A percentile compares a stretch with the other conserved stretches of the same genome.
These are phyloP conservation scores for Artemia sp. DNA, from an alignment of 2,888 invertebrate genomes.

Conservation along the genomic window DNA sequence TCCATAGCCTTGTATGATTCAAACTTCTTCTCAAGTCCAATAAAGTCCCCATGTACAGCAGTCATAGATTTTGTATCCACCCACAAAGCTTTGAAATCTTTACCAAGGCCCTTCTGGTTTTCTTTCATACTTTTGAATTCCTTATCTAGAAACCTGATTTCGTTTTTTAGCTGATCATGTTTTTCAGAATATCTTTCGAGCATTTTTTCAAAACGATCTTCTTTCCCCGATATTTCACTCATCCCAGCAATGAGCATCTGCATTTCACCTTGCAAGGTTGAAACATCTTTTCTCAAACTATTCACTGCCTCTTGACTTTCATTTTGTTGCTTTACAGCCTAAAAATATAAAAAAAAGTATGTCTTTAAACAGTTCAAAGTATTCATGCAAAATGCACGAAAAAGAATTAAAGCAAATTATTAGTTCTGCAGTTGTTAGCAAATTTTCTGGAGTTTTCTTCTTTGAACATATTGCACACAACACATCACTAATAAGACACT, in stretches of 20 bases:
- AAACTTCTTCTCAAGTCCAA: background rate
- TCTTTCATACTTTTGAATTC: background rate
- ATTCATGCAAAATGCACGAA: no score
- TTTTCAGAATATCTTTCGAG: background rate
- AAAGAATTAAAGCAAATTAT: no score
- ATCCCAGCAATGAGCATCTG: background rate
- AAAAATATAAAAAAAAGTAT: background rate
- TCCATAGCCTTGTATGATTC: background rate
- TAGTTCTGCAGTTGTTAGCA: no score
- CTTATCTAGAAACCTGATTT: background rate
- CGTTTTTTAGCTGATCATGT: background rate
- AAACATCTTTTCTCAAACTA: constrained; percentile 7
- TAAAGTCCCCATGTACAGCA: background rate
- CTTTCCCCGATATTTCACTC: constrained; percentile 6
- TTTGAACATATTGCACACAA: no score
- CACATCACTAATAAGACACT: no score
- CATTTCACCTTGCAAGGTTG: background rate
- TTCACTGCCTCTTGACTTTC: background rate
- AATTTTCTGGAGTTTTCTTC: no score
- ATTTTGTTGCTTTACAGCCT: constrained; percentile 7
- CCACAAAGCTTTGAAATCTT: background rate
- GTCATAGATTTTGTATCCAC: background rate
- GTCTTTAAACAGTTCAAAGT: no score
- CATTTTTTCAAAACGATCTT: background rate
- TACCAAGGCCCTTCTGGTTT: background rate